Evolutionary conservation across 2,797 vertebrate genomes (phyloP), one percentile per base, ranked within the genome.

Genomic region (Otolemur crassicaudatus): DNA sequence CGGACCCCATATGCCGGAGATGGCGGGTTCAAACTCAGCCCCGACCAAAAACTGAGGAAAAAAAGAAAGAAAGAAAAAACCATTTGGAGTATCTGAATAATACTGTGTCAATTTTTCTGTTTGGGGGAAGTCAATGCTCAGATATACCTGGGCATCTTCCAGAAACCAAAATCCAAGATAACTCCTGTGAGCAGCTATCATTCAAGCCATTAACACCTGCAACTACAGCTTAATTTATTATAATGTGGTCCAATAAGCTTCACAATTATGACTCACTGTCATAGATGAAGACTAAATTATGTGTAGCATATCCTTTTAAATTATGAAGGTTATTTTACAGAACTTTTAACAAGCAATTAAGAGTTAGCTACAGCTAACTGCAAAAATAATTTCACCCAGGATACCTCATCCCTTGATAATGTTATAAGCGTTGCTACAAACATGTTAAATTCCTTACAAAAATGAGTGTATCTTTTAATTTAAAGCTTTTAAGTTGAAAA

Each of bases 311-410:
- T 53, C 61, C 31, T 94, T 89, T 61, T 82, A 87, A 94, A 90
- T 49, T 73, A 87, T 76, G 46, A 85, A 88, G 34, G 22, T 20
- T 9, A 88, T 84, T 90, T 90, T 75, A 87, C 11, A 72, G 46
- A 43, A 92, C 10, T 80, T 95, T 84, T 22, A 84, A 90, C 20
- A 92, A 92, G 70, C 72, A 92, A 87, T 90, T 85, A 90, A 85
- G 92, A 83, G 37, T 86, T 70, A 87, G 22, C 76, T 79, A 91
- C 87, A 72, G 49, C 46, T 77, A 97, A 87, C 14, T 83, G 11
- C 84, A 63, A 73, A 94, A 82, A 22, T 61, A 93, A 84, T 79
- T 80, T 94, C 72, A 83, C 29, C 63, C 40, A 90, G 17, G 25
- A 40, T 34, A 63, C 7, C 29, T 95, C 56, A 79, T 63, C 40